Evolutionary conservation across 2,888 invertebrate genomes (phyloP), one percentile per base, ranked within the genome.

Genomic region (Troglohyphantes excavatus): DNA sequence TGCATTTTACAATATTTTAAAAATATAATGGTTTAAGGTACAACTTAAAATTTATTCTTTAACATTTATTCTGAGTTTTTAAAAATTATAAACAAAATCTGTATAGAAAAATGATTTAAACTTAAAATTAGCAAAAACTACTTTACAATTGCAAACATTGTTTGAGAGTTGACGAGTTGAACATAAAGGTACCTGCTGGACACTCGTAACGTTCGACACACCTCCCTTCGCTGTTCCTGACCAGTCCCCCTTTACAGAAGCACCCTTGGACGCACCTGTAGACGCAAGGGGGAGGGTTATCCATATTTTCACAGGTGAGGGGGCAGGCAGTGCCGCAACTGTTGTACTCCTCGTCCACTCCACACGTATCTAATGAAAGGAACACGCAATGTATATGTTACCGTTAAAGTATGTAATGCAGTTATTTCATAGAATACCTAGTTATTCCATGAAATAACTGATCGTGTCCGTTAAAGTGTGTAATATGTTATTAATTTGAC

Each of bases 401-500:
- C n/a, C n/a, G n/a, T n/a, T n/a, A n/a, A n/a, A n/a, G n/a, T n/a
- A n/a, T n/a, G n/a, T n/a, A n/a, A n/a, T n/a, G n/a, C n/a, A n/a
- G n/a, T n/a, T 76, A 76, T 76, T 63, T 76, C 39, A 63, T 81
- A 68, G 81, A 81, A 81, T 81, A 79, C 79, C 79, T 79, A 79
- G 68, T 67, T 79, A 79, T 79, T 79, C 79, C 53, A 79, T 67
- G 79, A 67, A 79, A 79, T 79, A 78, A 78, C 78, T 78, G 78
- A 78, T 78, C 78, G 78, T 65, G 78, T 78, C 78, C 78, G 78
- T 78, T 78, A 78, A 78, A 78, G 78, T 78, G 78, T 78, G 61
- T 76, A 76, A 76, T 76, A 61, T 76, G 75, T 76, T 76, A 76
- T 61, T 76, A 61, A 76, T 76, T 61, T 76, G 59, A 61, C 75